Base-by-base conservation (phyloP, 1,140 invertebrate species). In the Hyposmocoma kahamanoa region DNA sequence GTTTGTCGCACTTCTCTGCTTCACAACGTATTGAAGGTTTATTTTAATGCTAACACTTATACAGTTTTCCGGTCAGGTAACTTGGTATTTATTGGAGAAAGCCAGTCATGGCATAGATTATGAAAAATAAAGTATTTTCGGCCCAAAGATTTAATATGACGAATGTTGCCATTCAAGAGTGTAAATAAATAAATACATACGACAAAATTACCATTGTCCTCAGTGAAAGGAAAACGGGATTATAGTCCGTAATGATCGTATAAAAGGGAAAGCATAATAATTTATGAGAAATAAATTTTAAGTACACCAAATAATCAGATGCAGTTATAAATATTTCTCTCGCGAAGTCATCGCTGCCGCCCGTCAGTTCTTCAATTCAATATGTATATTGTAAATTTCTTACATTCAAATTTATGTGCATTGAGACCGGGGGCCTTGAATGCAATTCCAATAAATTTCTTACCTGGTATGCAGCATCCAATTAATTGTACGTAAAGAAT, bases 51-150 rank as follows among this genome's bases (percentile, higher is more conserved):
- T n/a, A n/a, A n/a, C n/a, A n/a, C n/a, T n/a, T n/a, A n/a, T n/a
- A n/a, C n/a, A n/a, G n/a, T 44, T 58, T 54, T 56, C 34, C 32
- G 45, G 43, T 54, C 36, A 38, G 36, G 48, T 67, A 57, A 57
- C 60, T 47, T 36, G n/a, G 47, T 67, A 65, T 67, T 62, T 67
- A 71, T 67, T 50, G 55, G 63, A 54, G 64, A 67, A 67, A 71
- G 63, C 50, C 42, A 17, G 10, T 36, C 10, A 17, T 8, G 15
- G 32, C n/a, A 36, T 17, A 17, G 32, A 36, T 36, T 15, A 36
- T 17, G 2, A 17, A 15, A 17, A 36, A 36, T 36, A 36, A 36
- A 36, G 32, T 13, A n/a, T 36, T 36, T 36, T 11, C 32, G 32
- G 15, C 32, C 13, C 13, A 36, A 36, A 17, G 32, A 17, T 36